Conservation (phyloP, 2,113 vertebrate species). For the Collichthys lucidus region DNA sequence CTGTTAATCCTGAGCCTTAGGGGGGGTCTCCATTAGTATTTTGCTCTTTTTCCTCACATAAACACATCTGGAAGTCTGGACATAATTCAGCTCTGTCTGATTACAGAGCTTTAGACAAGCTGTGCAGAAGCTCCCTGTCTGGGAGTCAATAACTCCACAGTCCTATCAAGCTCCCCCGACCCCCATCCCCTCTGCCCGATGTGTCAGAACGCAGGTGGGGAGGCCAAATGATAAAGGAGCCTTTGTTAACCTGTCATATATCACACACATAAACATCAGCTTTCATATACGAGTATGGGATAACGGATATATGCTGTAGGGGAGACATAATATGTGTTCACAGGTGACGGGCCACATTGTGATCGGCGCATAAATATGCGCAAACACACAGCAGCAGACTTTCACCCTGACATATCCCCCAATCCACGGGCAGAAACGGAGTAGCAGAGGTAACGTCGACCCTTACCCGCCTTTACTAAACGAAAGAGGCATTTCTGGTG, state of each 20-base stretch:
- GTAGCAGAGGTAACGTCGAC: constrained; percentile 32
- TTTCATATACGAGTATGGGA: constrained; percentile 30
- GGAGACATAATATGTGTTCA: constrained; percentile 43
- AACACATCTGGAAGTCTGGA: constrained; percentile 51
- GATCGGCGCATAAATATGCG: constrained; percentile 55
- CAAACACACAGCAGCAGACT: constrained; percentile 27
- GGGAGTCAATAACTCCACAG: constrained; percentile 74
- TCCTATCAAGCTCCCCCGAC: constrained; percentile 48
- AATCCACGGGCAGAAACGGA: constrained; percentile 25
- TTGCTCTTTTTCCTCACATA: constrained; percentile 21
- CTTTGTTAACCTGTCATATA: constrained; percentile 73
- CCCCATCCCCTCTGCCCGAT: constrained; percentile 19
- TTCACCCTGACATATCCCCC: constrained; percentile 41
- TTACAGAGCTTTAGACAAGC: constrained; percentile 64
- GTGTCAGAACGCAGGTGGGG: constrained; percentile 71
- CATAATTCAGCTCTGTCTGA: constrained; percentile 75
- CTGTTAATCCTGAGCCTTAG: constrained; percentile 51
- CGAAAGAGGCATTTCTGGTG: constrained; percentile 69
- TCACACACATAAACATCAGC: constrained; percentile 24
- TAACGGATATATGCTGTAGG: constrained; percentile 36
- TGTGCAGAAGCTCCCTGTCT: constrained; percentile 61
- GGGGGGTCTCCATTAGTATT: constrained; percentile 35
- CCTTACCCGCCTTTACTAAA: constrained; percentile 53
- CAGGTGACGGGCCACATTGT: constrained; percentile 54
- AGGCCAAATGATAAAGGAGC: constrained; percentile 68